Percentiles rank a stretch among this genome's conserved stretches.
Conservation (phyloP, 2,888 invertebrate genomes). For the Yponomeuta plumbellus region DNA sequence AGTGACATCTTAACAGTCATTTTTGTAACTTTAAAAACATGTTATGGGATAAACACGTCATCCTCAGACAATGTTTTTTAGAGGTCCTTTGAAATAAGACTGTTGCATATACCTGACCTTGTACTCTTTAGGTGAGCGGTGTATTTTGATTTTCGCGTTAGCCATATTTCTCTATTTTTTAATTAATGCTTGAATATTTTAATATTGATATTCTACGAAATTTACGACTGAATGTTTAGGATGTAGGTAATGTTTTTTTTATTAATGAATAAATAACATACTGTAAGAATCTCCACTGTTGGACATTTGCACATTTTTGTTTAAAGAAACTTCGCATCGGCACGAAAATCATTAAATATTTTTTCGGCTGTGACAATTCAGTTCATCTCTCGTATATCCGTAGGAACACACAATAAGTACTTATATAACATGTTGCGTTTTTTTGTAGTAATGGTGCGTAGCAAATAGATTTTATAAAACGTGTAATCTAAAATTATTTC, state of each 20-base stretch:
- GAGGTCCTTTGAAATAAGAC: constrained; percentile 6
- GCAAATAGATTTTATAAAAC: background rate
- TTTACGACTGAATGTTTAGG: constrained; percentile 11
- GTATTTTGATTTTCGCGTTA: background rate
- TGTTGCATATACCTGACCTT: constrained; percentile 9
- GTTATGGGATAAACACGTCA: too few species aligned
- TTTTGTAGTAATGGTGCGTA: background rate
- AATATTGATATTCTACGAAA: background rate
- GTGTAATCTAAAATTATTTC: background rate
- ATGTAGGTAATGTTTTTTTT: background rate
- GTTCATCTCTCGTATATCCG: background rate
- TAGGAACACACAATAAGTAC: background rate
- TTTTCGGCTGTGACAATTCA: background rate
- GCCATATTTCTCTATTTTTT: background rate
- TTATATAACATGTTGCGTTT: background rate
- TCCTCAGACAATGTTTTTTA: background rate
- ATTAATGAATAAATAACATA: background rate
- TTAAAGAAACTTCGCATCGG: background rate
- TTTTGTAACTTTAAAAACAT: too few species aligned
- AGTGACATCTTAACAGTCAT: too few species aligned
- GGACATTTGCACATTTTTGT: background rate
- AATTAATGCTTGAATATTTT: background rate
- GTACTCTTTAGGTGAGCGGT: background rate
- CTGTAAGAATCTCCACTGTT: constrained; percentile 1
- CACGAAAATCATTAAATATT: background rate